These are phyloP conservation scores for Philonicus albiceps DNA, from an alignment of 2,888 invertebrate species.

Conservation along the genomic window DNA sequence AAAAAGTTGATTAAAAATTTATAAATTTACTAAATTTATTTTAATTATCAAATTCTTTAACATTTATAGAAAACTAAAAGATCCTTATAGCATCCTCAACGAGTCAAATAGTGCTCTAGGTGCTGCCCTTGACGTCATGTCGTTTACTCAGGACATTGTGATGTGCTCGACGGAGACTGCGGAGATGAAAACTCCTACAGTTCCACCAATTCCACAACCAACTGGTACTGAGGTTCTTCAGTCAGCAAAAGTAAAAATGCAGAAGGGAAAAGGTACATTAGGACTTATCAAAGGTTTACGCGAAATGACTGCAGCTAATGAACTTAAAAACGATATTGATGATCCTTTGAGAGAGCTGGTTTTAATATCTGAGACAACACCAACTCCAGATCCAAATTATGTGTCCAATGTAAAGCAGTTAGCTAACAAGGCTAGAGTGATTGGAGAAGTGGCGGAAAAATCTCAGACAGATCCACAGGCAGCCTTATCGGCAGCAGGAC, in stretches of 20 bases:
- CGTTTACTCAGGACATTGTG: slow-evolving; percentile 80
- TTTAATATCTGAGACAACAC: slow-evolving; percentile 65
- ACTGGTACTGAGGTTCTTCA: neutral
- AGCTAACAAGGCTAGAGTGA: slow-evolving; percentile 70
- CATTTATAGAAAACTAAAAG: slow-evolving; percentile 52
- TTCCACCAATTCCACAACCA: neutral
- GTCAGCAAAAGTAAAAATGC: neutral
- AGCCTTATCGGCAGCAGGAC: slow-evolving; percentile 14
- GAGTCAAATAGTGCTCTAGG: slow-evolving; percentile 69
- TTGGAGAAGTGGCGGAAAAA: slow-evolving; percentile 58
- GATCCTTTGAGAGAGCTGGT: slow-evolving; percentile 74
- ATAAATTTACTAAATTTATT: neutral
- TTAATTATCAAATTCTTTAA: neutral
- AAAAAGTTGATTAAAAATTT: slow-evolving; percentile 64
- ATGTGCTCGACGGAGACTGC: slow-evolving; percentile 55
- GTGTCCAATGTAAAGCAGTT: slow-evolving; percentile 66
- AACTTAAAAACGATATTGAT: slow-evolving; percentile 15
- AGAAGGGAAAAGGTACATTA: neutral
- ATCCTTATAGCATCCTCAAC: slow-evolving; percentile 60
- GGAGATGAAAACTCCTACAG: neutral
- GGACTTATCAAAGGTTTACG: neutral
- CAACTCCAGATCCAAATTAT: slow-evolving; percentile 56
- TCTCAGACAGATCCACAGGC: neutral
- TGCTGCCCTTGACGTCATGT: slow-evolving; percentile 83
- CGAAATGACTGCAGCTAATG: neutral